Conservation (phyloP, 2,113 vertebrate species). For the Aspidoscelis tigris region DNA sequence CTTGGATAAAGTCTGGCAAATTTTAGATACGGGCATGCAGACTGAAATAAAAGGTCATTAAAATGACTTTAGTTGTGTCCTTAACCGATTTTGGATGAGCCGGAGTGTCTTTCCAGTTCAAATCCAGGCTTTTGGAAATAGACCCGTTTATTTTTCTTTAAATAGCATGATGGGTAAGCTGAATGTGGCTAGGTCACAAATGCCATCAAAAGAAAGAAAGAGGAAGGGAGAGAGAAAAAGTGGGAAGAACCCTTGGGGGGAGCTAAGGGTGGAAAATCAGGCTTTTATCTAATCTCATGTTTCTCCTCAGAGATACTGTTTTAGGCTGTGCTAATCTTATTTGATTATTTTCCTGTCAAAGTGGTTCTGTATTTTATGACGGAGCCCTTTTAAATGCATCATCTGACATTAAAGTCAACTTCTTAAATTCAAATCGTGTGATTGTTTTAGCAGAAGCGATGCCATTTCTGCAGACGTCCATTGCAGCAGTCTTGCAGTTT, state of each 20-base stretch:
- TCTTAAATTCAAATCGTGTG: conserved; percentile 62
- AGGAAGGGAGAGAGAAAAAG: too few species aligned
- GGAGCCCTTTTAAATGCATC: conserved; percentile 35
- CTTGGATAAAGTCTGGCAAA: conserved; percentile 76
- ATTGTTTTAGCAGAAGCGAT: conserved; percentile 54
- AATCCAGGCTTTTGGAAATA: conserved; percentile 49
- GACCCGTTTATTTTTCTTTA: conserved; percentile 20
- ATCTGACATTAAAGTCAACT: conserved; percentile 44
- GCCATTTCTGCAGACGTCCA: conserved; percentile 64
- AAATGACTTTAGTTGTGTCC: conserved; percentile 60
- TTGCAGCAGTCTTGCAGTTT: conserved; percentile 60
- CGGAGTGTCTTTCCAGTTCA: conserved; percentile 33
- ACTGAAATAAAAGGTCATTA: conserved; percentile 65
- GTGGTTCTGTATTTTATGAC: conserved; percentile 49
- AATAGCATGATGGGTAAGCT: background rate
- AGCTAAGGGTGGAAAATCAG: conserved; percentile 21
- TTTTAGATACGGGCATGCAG: conserved; percentile 67
- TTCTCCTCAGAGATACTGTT: background rate
- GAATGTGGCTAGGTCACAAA: background rate
- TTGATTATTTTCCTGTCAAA: conserved; percentile 44
- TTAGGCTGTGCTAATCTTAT: conserved; percentile 27
- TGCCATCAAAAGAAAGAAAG: too few species aligned
- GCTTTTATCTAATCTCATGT: conserved; percentile 38
- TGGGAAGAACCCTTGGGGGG: too few species aligned
- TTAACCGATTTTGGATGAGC: conserved; percentile 48